Evolutionary conservation across 2,797 vertebrate genomes (phyloP).

Genomic region (Amazonetta brasiliensis): DNA sequence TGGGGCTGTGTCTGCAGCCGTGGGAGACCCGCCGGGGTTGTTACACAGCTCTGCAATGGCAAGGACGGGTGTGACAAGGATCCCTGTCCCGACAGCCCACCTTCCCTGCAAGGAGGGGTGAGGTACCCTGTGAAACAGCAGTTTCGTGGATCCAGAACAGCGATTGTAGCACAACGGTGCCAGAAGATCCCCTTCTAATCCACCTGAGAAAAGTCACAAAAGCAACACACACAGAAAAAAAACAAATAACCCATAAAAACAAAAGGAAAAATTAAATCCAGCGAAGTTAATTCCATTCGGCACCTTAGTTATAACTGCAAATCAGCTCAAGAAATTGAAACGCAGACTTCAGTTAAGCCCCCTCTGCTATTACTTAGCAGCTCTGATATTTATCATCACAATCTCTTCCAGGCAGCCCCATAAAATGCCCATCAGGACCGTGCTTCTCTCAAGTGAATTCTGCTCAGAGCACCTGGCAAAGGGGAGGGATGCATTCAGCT

Average conservation of each 20-base stretch:
- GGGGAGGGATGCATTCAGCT: neutral
- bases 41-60: neutral
- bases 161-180: neutral
- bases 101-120: neutral
- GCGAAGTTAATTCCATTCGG: neutral
- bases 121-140: neutral
- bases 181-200: neutral
- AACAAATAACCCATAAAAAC: neutral
- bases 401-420: neutral
- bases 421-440: neutral
- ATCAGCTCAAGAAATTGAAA: neutral
- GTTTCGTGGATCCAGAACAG: neutral
- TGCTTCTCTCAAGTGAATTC: neutral
- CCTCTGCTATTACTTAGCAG: neutral
- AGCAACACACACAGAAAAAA: neutral
- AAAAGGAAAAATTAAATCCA: neutral
- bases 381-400: neutral
- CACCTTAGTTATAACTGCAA: neutral
- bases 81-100: neutral
- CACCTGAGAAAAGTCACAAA: neutral
- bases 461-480: neutral
- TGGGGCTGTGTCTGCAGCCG: neutral
- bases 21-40: rapidly evolving
- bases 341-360: neutral
- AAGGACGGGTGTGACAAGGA: neutral